A percentile compares a stretch with the other conserved stretches of the same genome.
These are phyloP conservation scores for Atractosteus spatula DNA, from an alignment of 2,113 vertebrate species.

Conservation along the genomic window DNA sequence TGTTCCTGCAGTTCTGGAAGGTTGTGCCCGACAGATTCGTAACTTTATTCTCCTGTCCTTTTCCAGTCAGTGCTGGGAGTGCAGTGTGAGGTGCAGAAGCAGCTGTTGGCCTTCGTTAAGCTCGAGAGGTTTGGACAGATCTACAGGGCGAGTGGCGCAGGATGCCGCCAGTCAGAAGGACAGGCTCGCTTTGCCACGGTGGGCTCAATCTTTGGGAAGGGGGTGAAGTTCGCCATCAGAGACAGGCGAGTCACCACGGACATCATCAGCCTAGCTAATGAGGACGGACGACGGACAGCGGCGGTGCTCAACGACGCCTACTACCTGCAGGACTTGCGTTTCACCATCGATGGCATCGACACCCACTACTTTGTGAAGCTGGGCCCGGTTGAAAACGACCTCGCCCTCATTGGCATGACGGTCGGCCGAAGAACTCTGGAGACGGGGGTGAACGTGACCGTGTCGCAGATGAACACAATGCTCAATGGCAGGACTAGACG, in stretches of 20 bases:
- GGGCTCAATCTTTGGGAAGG: constrained; percentile 88
- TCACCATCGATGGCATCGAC: constrained; percentile 85
- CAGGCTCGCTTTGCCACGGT: constrained; percentile 78
- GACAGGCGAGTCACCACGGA: constrained; percentile 84
- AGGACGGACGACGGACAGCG: constrained; percentile 86
- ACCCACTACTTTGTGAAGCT: constrained; percentile 93
- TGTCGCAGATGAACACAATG: constrained; percentile 92
- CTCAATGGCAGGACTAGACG: constrained; percentile 90
- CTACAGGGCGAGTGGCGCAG: constrained; percentile 79
- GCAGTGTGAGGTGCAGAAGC: constrained; percentile 95
- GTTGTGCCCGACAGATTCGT: too few relatives aligned
- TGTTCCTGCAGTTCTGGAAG: neutral
- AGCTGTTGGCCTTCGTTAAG: constrained; percentile 93
- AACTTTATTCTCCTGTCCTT: constrained; percentile 18
- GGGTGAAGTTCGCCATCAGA: constrained; percentile 90
- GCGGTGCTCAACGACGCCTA: constrained; percentile 85
- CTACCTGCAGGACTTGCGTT: constrained; percentile 90
- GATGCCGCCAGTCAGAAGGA: constrained; percentile 75
- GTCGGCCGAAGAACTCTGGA: constrained; percentile 89
- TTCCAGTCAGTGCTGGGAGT: constrained; percentile 89
- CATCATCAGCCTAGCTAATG: constrained; percentile 91
- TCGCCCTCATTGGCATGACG: constrained; percentile 88
- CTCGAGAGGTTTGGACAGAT: constrained; percentile 88
- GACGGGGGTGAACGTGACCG: constrained; percentile 91
- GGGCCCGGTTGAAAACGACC: constrained; percentile 81